Conservation (phyloP, 1,140 invertebrate species). For the Lordiphosa mommai region DNA sequence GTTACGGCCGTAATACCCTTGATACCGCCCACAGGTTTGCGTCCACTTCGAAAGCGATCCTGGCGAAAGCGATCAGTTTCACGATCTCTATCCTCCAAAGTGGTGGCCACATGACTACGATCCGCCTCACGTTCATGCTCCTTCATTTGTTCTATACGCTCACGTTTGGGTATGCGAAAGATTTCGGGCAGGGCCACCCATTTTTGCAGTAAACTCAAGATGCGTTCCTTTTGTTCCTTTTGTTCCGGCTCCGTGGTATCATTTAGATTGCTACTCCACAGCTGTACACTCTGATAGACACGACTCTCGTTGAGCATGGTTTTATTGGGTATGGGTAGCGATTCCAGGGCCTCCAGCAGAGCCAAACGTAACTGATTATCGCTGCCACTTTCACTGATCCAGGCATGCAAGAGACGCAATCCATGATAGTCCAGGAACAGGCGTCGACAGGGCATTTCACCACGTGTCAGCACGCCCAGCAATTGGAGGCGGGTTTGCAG, state of each 20-base stretch:
- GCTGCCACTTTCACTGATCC: slow-evolving; percentile 87
- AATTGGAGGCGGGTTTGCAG: slow-evolving; percentile 86
- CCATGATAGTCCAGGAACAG: slow-evolving; percentile 98
- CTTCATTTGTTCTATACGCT: slow-evolving; percentile 94
- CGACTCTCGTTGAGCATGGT: slow-evolving; percentile 95
- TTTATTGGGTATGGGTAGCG: slow-evolving; percentile 94
- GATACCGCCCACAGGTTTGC: slow-evolving; percentile 24
- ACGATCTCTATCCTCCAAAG: slow-evolving; percentile 52
- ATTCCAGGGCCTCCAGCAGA: slow-evolving; percentile 89
- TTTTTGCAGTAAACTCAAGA: slow-evolving; percentile 26
- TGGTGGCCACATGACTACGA: slow-evolving; percentile 44
- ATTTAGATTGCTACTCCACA: slow-evolving; percentile 83
- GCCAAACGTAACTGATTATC: slow-evolving; percentile 83
- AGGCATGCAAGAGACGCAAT: slow-evolving; percentile 92
- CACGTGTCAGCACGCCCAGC: slow-evolving; percentile 85
- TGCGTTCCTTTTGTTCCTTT: slow-evolving; percentile 2
- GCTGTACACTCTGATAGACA: slow-evolving; percentile 89
- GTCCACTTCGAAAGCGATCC: slow-evolving; percentile 75
- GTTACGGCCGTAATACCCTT: background rate
- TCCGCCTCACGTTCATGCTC: slow-evolving; percentile 93
- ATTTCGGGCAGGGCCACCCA: slow-evolving; percentile 81
- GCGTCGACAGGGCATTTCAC: slow-evolving; percentile 89
- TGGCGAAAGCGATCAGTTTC: slow-evolving; percentile 71
- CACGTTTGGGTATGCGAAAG: slow-evolving; percentile 97
- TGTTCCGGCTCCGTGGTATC: background rate